Base-by-base conservation (phyloP, 2,888 invertebrate species). In the Netelia melanura region DNA sequence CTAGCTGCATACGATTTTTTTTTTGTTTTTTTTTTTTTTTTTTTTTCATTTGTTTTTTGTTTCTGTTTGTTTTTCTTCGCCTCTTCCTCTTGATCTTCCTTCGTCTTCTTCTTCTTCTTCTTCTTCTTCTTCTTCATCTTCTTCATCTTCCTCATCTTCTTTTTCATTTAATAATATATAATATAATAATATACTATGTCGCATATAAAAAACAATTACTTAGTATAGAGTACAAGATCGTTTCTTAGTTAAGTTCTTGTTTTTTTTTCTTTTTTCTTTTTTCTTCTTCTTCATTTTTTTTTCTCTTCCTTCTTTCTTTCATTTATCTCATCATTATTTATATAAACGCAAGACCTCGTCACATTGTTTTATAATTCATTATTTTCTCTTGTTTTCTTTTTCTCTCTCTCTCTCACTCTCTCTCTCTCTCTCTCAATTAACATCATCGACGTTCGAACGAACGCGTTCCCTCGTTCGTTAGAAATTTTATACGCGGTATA, bases 151-250 rank as follows among this genome's bases (percentile, higher is more conserved):
- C 54, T 58, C 25, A n/a, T 52, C 3, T 76, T 86, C 82, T 71
- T 87, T 88, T 83, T 86, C 84, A 75, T 88, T 88, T 88, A 87
- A 87, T 90, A 89, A 91, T 92, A 87, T 90, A 90, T 91, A 92
- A 91, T 91, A 90, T 91, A 90, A 90, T 91, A 91, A 92, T 92
- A 92, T 91, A 92, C 91, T 92, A 92, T 92, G 89, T 92, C 90
- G 92, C 92, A 92, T 92, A 91, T 92, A 92, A 92, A 92, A 92
- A 92, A 92, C 92, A 92, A 92, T 92, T 92, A 92, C 92, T 92
- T 92, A 92, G 88, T 90, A 83, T 92, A 92, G 92, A 91, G 90
- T 92, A 92, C 92, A 92, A 92, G 92, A 92, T 92, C 91, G 91
- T 91, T 90, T 84, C 88, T 89, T 86, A 70, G 86, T 89, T 86